Conservation (phyloP, 1,140 invertebrate species). For the Scaptomyza hsui region DNA sequence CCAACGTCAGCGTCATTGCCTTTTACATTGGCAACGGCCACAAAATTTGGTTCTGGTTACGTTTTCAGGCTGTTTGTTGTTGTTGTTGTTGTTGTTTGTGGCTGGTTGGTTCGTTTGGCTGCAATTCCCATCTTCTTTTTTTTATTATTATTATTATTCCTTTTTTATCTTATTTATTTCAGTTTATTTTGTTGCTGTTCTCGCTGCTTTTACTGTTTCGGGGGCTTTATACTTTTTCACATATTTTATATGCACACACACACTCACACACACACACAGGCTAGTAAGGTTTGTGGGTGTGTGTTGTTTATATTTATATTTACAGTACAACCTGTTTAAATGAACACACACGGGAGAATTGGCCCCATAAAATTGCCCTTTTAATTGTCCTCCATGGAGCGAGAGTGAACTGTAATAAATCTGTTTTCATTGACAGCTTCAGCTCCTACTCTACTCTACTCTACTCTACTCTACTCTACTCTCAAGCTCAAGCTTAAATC, state of each 20-base stretch:
- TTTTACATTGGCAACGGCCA: slow-evolving; percentile 53
- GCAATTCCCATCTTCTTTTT: slow-evolving; percentile 31
- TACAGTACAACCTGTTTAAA: slow-evolving; percentile 10
- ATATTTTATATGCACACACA: slow-evolving; percentile 54
- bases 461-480: no score
- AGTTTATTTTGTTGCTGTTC: slow-evolving; percentile 49
- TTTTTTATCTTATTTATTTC: slow-evolving; percentile 50
- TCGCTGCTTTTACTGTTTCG: slow-evolving; percentile 36
- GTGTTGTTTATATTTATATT: slow-evolving; percentile 1
- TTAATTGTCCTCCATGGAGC: slow-evolving; percentile 67
- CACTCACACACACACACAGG: background rate
- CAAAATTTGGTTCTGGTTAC: slow-evolving; percentile 69
- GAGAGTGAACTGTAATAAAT: slow-evolving; percentile 61
- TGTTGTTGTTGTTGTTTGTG: no score
- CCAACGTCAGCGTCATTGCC: slow-evolving; percentile 25
- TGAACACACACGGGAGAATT: slow-evolving; percentile 13
- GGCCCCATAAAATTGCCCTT: slow-evolving; percentile 36
- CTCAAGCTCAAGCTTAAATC: background rate
- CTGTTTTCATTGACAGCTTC: slow-evolving; percentile 40
- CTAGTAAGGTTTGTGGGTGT: background rate
- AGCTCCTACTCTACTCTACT: slow-evolving; percentile 6
- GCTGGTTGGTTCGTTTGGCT: slow-evolving; percentile 22
- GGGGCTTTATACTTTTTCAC: slow-evolving; percentile 59
- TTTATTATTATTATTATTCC: slow-evolving; percentile 27
- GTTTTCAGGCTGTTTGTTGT: no score